Evolutionary conservation across 2,888 invertebrate species (phyloP), one percentile per base, ranked within the genome.

Genomic region (Macrosoma leucophasiata): DNA sequence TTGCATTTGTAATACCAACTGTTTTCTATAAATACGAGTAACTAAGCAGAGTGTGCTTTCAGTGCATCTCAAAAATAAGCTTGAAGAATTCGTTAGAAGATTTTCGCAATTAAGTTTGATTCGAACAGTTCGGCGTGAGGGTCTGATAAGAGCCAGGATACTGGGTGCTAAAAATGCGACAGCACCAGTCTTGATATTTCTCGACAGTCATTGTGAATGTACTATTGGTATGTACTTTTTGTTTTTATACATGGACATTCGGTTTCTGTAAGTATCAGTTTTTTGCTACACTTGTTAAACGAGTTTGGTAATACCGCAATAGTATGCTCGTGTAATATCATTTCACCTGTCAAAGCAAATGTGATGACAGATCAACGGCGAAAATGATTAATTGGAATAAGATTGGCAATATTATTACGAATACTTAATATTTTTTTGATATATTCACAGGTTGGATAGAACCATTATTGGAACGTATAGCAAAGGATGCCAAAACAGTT

Each of bases 171-270:
- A 88, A 19, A 84, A 88, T 29, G 92, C 94, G 18, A 89, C 84
- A 13, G 92, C 93, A 0, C 88, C 91, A 0, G 92, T 96, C 1
- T 87, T 98, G 39, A 95, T 97, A 10, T 98, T 95, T 77, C 87
- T 98, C 39, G 98, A 98, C 71, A 97, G 97, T 12, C 98, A 98
- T 71, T 97, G 98, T 78, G 98, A 98, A 78, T 97, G 97, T 71
- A 90, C 95, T 10, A 87, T 89, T 58, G 95, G 91, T 90, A 46
- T n/a, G n/a, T n/a, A n/a, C n/a, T n/a, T n/a, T n/a, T n/a, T n/a
- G n/a, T n/a, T n/a, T n/a, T n/a, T n/a, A n/a, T n/a, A n/a, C n/a
- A n/a, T n/a, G n/a, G n/a, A n/a, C n/a, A n/a, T n/a, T n/a, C n/a
- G n/a, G n/a, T n/a, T n/a, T n/a, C n/a, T n/a, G n/a, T n/a, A n/a